Conservation (phyloP, 2,888 invertebrate species). For the Timandra comae region DNA sequence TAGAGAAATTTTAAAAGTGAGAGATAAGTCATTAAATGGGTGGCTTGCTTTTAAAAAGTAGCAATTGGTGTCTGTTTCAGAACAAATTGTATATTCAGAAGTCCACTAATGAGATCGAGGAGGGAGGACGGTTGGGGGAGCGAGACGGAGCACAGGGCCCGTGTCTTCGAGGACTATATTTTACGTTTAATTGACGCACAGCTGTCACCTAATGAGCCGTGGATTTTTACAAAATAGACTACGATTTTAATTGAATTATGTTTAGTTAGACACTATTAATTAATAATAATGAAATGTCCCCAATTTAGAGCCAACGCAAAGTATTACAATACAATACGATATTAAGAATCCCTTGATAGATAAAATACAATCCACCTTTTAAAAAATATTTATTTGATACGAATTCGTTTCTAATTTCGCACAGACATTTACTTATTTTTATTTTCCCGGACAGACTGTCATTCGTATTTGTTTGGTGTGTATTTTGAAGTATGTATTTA, state of each 20-base stretch:
- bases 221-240: conserved; percentile 50
- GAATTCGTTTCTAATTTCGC: too few relatives aligned
- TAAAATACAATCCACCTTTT: too few relatives aligned
- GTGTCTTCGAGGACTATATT: conserved; percentile 66
- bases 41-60: conserved; percentile 57
- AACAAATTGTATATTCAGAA: conserved; percentile 71
- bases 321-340: too few relatives aligned
- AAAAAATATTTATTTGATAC: too few relatives aligned
- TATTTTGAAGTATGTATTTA: conserved; percentile 8
- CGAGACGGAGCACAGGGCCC: conserved; percentile 29
- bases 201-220: conserved; percentile 71
- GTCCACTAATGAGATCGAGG: conserved; percentile 66
- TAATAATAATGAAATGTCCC: too few relatives aligned
- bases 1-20: conserved; percentile 2
- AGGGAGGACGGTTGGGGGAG: conserved; percentile 36
- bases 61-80: conserved; percentile 68
- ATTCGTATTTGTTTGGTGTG: too few relatives aligned
- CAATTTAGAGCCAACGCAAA: not conserved
- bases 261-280: too few relatives aligned
- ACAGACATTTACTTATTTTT: not conserved
- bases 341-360: too few relatives aligned
- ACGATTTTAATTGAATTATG: too few relatives aligned
- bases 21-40: conserved; percentile 37
- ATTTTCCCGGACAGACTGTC: too few relatives aligned
- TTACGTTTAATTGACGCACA: conserved; percentile 74